Evolutionary conservation across 1,140 invertebrate genomes (phyloP).

Genomic region (Hylaeus anthracinus): DNA sequence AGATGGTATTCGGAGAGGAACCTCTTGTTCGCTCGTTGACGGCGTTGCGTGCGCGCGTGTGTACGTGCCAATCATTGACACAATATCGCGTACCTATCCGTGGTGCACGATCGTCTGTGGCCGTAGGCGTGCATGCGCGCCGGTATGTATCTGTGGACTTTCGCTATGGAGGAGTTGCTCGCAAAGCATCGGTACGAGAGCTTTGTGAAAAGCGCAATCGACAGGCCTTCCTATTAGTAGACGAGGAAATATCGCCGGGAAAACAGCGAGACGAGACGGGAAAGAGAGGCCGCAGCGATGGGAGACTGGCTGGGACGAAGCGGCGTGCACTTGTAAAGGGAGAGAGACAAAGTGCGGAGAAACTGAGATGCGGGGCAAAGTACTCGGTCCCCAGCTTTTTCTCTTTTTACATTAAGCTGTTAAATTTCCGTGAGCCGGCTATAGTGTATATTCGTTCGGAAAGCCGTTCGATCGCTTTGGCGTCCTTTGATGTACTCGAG

Average conservation of each 20-base stretch:
- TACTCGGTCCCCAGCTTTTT: constrained; percentile 11
- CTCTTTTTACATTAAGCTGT: constrained; percentile 53
- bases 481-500: constrained; percentile 53
- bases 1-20: constrained; percentile 44
- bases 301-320: constrained; percentile 2
- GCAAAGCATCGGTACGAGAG: constrained; percentile 53
- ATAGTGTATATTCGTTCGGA: constrained; percentile 46
- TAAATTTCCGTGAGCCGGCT: constrained; percentile 54
- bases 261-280: neutral
- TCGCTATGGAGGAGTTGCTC: constrained; percentile 44
- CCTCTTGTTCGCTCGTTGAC: neutral
- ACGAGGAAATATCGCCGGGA: constrained; percentile 57
- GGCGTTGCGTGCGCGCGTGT: neutral
- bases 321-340: neutral
- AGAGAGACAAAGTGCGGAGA: neutral
- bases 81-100: neutral
- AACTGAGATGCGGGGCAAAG: constrained; percentile 34
- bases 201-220: constrained; percentile 67
- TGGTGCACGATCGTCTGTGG: neutral
- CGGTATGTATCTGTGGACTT: constrained; percentile 34
- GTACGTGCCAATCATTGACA: neutral
- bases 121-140: neutral
- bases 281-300: neutral
- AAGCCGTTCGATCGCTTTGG: constrained; percentile 52
- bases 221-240: constrained; percentile 65